These are phyloP conservation scores for Aurelia coerulea DNA, from an alignment of 30 jellyfish, hydroid and myxozoan genomes.

Conservation along the genomic window DNA sequence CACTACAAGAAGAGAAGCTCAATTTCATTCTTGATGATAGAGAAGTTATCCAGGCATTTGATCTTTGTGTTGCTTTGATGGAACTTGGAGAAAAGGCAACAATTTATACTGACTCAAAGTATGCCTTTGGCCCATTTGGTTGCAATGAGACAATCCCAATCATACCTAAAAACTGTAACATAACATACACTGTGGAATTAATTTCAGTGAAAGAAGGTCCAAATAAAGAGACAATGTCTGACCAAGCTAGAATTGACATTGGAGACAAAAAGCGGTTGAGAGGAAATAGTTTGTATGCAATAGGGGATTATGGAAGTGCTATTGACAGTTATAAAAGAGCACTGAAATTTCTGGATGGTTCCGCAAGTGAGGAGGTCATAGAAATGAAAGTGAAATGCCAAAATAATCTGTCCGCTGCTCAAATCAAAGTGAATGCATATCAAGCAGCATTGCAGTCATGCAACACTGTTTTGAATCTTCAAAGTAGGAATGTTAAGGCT, in stretches of 20 bases:
- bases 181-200: slow-evolving; percentile 74
- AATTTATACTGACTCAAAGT: slow-evolving; percentile 77
- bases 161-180: slow-evolving; percentile 70
- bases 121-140: slow-evolving; percentile 92
- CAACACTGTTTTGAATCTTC: slow-evolving; percentile 67
- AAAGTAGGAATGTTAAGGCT: slow-evolving; percentile 75
- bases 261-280: slow-evolving; percentile 80
- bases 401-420: slow-evolving; percentile 88
- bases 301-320: slow-evolving; percentile 86
- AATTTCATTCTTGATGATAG: slow-evolving; percentile 61
- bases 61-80: slow-evolving; percentile 86
- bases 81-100: slow-evolving; percentile 71
- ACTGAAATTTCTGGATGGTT: slow-evolving; percentile 82
- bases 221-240: slow-evolving; percentile 25
- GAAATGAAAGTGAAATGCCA: slow-evolving; percentile 79
- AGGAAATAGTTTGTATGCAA: slow-evolving; percentile 75
- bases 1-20: slow-evolving; percentile 34
- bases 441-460: slow-evolving; percentile 81
- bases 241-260: slow-evolving; percentile 52
- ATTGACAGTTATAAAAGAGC: slow-evolving; percentile 84
- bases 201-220: slow-evolving; percentile 67
- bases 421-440: slow-evolving; percentile 83
- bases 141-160: slow-evolving; percentile 47
- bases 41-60: slow-evolving; percentile 77
- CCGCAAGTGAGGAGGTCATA: slow-evolving; percentile 64